Evolutionary conservation across 2,888 invertebrate genomes (phyloP).

Genomic region (Piscicola geometra): DNA sequence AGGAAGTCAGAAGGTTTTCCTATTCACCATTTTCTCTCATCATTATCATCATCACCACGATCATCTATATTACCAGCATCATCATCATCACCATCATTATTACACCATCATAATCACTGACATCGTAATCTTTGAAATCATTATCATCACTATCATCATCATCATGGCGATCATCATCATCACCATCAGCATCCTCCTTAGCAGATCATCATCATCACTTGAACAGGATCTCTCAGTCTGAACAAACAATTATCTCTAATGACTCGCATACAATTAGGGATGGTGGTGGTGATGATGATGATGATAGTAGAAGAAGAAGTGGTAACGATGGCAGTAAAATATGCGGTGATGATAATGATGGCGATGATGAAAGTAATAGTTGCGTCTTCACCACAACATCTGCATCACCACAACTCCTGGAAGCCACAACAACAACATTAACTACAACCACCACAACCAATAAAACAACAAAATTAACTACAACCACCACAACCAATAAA

Average conservation of each 20-base stretch:
- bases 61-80: too few species aligned
- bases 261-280: not conserved
- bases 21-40: too few species aligned
- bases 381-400: too few species aligned
- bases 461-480: not conserved
- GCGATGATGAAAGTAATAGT: too few species aligned
- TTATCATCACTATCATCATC: not conserved
- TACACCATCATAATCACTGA: not conserved
- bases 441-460: not conserved
- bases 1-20: constrained; percentile 18
- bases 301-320: not conserved
- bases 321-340: not conserved
- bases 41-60: too few species aligned
- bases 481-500: not conserved
- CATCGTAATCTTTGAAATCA: not conserved
- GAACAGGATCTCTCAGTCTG: constrained; percentile 10
- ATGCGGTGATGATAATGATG: not conserved
- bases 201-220: not conserved
- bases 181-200: not conserved
- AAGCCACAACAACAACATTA: not conserved
- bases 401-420: not conserved
- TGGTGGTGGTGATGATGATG: not conserved
- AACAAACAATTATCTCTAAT: constrained; percentile 2
- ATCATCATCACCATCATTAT: constrained; percentile 10
- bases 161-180: not conserved